These are phyloP conservation scores for Menidia beryllina DNA, from an alignment of 2,113 vertebrate species.

Conservation along the genomic window DNA sequence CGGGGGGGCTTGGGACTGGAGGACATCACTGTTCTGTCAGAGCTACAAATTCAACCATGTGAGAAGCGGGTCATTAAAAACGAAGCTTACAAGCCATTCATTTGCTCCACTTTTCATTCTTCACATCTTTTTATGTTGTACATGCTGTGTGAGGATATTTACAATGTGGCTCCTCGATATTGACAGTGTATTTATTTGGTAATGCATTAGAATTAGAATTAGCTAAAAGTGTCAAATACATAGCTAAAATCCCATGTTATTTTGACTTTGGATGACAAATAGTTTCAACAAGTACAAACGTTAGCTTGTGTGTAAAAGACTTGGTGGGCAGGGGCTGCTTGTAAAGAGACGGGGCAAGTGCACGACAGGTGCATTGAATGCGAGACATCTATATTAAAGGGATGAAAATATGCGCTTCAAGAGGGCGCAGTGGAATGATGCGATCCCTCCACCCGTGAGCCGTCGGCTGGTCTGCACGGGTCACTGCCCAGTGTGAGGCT, in stretches of 20 bases:
- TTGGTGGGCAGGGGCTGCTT: background rate
- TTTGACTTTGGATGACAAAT: slow-evolving; percentile 10
- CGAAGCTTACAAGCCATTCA: background rate
- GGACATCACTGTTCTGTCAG: slow-evolving; percentile 23
- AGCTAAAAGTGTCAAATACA: background rate
- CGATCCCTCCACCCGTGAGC: slow-evolving; percentile 7
- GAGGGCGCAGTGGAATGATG: slow-evolving; percentile 2
- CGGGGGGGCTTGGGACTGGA: slow-evolving; percentile 16
- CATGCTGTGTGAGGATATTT: too few relatives aligned
- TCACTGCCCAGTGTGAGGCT: slow-evolving; percentile 22
- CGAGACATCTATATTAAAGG: slow-evolving; percentile 24
- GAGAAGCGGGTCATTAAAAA: background rate
- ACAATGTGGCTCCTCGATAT: background rate
- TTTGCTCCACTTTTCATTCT: background rate
- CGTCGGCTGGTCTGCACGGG: slow-evolving; percentile 23
- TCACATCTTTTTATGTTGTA: background rate
- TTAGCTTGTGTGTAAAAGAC: slow-evolving; percentile 17
- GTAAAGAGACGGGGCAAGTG: background rate
- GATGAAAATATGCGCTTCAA: slow-evolving; percentile 9
- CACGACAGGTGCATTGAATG: slow-evolving; percentile 43
- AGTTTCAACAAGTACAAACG: slow-evolving; percentile 11
- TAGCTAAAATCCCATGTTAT: slow-evolving; percentile 4
- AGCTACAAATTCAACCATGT: background rate
- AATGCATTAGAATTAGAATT: background rate
- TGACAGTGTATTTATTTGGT: background rate